Conservation (phyloP, 2,797 vertebrate species). For the Cynodonichthys magdalenae region DNA sequence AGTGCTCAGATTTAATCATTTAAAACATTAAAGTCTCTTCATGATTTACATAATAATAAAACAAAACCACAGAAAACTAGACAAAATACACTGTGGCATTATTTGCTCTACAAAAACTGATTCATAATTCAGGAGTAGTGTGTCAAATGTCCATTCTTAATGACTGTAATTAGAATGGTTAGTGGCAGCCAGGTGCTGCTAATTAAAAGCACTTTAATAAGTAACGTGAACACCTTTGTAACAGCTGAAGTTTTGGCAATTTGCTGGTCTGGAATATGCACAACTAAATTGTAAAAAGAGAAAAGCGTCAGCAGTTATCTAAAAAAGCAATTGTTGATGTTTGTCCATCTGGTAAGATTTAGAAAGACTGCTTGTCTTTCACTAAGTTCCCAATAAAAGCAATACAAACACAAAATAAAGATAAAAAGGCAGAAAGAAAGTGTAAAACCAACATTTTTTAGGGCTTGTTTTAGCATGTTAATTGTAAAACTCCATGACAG, state of each 20-base stretch:
- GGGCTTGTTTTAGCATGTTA: not conserved
- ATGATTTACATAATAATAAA: not conserved
- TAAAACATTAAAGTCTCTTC: no score
- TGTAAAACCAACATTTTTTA: not conserved
- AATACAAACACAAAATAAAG: not conserved
- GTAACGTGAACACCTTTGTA: no score
- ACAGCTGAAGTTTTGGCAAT: not conserved
- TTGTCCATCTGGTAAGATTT: not conserved
- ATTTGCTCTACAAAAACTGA: not conserved
- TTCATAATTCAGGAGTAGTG: not conserved
- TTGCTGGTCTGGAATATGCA: not conserved
- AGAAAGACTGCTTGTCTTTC: no score
- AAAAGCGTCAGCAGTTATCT: not conserved
- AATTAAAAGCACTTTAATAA: not conserved
- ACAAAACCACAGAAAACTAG: not conserved
- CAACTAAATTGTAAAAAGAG: not conserved
- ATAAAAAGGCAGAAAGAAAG: no score
- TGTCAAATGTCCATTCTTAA: not conserved
- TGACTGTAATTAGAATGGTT: not conserved
- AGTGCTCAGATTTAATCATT: no score
- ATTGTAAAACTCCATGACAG: constrained; percentile 1
- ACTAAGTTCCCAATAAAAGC: not conserved
- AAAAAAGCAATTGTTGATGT: no score
- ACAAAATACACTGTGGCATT: not conserved
- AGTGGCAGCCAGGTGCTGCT: not conserved